phyloP scores from a whole-genome alignment of 2,113 vertebrate species.

The Rhynchomys soricoides region DNA sequence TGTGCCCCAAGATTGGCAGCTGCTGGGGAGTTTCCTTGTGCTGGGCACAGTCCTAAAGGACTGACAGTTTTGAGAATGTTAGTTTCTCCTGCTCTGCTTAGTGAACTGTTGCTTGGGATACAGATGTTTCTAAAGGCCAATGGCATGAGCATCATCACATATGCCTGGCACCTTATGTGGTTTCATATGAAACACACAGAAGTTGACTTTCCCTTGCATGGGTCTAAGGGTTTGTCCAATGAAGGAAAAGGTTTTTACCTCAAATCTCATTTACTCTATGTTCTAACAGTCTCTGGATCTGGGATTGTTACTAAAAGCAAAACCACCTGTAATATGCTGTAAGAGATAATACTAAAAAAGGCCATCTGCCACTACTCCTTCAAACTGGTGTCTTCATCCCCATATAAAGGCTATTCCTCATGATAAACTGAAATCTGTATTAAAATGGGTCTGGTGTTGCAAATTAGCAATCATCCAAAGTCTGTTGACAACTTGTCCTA shows the following conservation, averaged over 20 bases:
- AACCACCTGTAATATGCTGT: background rate
- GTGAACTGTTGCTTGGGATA: background rate
- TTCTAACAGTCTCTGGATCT: background rate
- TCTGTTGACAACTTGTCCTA: background rate
- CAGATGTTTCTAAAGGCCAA: conserved; percentile 18
- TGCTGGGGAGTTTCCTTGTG: background rate
- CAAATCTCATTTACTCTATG: background rate
- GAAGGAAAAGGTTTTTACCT: background rate
- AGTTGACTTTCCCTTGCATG: background rate
- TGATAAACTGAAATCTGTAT: background rate
- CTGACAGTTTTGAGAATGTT: conserved; percentile 4
- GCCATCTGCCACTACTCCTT: background rate
- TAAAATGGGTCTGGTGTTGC: background rate
- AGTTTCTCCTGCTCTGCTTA: background rate
- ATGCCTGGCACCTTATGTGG: background rate
- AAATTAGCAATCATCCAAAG: background rate
- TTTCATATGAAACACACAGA: conserved; percentile 35
- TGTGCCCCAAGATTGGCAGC: background rate
- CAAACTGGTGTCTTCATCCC: background rate
- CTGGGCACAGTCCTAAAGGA: background rate
- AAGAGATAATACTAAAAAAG: background rate
- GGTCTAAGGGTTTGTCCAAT: background rate
- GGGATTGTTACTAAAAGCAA: background rate
- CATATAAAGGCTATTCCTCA: background rate
- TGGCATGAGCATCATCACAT: background rate